These are phyloP conservation scores for Pipistrellus kuhlii DNA, from an alignment of 2,797 vertebrate species.

Conservation along the genomic window DNA sequence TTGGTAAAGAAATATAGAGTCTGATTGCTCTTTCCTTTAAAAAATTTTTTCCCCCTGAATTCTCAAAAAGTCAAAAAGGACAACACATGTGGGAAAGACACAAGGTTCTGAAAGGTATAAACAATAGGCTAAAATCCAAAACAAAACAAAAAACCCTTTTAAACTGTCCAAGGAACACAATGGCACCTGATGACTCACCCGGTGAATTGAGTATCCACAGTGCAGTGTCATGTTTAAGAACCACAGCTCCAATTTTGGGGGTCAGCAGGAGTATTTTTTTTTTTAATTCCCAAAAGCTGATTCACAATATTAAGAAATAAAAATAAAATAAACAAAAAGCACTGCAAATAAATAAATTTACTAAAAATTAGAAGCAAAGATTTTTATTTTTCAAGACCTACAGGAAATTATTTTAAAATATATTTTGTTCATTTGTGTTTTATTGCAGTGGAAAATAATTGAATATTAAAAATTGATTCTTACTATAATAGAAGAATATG, in stretches of 20 bases:
- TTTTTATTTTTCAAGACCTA: neutral
- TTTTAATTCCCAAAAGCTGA: neutral
- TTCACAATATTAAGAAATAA: neutral
- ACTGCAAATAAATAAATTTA: neutral
- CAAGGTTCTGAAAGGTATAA: neutral
- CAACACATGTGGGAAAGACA: neutral
- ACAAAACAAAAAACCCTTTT: neutral
- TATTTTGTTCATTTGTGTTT: neutral
- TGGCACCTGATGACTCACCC: neutral
- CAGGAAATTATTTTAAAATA: neutral
- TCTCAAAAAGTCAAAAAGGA: constrained; percentile 53
- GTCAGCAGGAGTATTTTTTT: neutral
- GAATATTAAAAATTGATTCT: neutral
- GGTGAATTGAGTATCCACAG: neutral
- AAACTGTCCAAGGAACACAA: neutral
- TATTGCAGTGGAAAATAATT: neutral
- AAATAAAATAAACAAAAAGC: neutral
- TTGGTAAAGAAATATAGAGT: constrained; percentile 23
- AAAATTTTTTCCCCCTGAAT: neutral
- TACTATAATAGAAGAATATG: neutral
- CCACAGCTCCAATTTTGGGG: neutral
- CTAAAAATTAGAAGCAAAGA: neutral
- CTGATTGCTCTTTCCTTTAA: neutral
- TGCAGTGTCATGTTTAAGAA: constrained; percentile 28
- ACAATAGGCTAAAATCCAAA: neutral